A percentile compares a stretch with the other conserved stretches of the same genome.
Evolutionary conservation across 2,888 invertebrate genomes (phyloP).

Genomic region (Gisinianus flammeolus): DNA sequence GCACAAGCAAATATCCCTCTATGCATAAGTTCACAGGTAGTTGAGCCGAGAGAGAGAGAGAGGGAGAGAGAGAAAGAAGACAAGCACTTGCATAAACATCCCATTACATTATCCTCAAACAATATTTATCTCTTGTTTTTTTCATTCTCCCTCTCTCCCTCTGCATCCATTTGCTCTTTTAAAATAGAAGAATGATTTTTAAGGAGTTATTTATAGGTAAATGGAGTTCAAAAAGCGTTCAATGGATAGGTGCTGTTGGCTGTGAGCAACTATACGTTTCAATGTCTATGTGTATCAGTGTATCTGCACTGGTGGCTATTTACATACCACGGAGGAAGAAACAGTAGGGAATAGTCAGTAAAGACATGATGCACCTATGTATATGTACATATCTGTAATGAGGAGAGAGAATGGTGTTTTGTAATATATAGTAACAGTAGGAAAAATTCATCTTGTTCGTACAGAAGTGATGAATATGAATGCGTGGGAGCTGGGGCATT

Average conservation of each 20-base stretch:
- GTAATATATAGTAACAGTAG: not conserved
- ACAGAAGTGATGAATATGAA: slow-evolving; percentile 33
- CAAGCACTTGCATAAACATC: slow-evolving; percentile 16
- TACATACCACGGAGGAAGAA: too few species aligned
- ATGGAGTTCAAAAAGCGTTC: not conserved
- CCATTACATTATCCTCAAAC: slow-evolving; percentile 22
- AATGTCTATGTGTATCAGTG: too few species aligned
- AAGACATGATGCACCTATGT: not conserved
- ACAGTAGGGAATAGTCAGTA: too few species aligned
- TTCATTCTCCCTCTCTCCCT: not conserved
- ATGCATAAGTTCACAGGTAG: not conserved
- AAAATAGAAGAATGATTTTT: not conserved
- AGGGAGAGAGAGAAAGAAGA: not conserved
- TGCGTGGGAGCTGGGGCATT: slow-evolving; percentile 20
- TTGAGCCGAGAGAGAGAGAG: slow-evolving; percentile 1
- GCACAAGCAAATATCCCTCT: slow-evolving; percentile 22
- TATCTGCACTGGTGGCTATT: too few species aligned
- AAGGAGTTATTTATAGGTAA: slow-evolving; percentile 25
- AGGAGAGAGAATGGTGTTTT: not conserved
- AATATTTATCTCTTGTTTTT: not conserved
- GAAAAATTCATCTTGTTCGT: slow-evolving; percentile 20
- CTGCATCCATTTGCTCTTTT: not conserved
- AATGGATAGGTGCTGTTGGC: not conserved
- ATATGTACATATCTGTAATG: not conserved
- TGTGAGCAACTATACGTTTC: slow-evolving; percentile 11